phyloP scores from a whole-genome alignment of 2,797 vertebrate genomes.

The Limnodromus scolopaceus region DNA sequence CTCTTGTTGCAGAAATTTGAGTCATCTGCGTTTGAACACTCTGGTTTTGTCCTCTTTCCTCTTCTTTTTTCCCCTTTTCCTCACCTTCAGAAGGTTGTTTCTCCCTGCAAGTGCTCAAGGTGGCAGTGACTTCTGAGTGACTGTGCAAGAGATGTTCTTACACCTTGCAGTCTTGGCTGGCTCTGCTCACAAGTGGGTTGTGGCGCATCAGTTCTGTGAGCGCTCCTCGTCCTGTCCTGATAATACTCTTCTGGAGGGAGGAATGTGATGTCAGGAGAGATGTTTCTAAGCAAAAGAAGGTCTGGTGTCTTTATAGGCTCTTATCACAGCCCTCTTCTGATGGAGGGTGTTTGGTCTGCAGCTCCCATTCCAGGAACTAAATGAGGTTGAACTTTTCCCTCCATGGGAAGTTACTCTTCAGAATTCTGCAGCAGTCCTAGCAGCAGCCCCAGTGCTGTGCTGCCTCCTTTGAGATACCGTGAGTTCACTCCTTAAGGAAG shows the following conservation, averaged over 20 bases:
- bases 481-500: neutral
- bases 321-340: neutral
- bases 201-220: neutral
- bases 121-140: neutral
- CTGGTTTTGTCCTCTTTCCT: neutral
- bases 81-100: neutral
- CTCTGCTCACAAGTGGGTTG: neutral
- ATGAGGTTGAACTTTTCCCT: neutral
- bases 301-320: neutral
- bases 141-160: neutral
- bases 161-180: neutral
- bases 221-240: neutral
- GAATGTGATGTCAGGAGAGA: neutral
- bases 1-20: neutral
- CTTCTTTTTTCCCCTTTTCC: neutral
- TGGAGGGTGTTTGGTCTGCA: neutral
- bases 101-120: neutral
- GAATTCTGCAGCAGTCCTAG: neutral
- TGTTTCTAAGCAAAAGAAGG: neutral
- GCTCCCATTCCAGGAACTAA: neutral
- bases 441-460: neutral
- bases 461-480: neutral
- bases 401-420: neutral
- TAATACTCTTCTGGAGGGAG: neutral
- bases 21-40: neutral